Evolutionary conservation across 2,888 invertebrate genomes (phyloP), one percentile per base, ranked within the genome.

Genomic region (Caenorhabditis sulstoni): DNA sequence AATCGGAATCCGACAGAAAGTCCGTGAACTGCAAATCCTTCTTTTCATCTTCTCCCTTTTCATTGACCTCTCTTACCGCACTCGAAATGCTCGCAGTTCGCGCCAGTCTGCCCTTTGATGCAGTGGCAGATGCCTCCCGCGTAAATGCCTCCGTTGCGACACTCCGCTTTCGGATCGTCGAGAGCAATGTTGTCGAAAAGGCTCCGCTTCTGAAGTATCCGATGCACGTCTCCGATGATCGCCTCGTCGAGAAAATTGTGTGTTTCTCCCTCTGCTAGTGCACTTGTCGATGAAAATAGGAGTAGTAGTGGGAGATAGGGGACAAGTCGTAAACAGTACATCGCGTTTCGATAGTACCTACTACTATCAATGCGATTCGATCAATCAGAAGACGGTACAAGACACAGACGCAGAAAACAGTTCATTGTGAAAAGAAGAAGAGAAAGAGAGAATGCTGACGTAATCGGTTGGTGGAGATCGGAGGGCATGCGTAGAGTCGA

Each of bases 1-100:
- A 85, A 88, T 3, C 88, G 85, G 14, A 76, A 73, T 12, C 88
- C 88, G 4, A 86, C 85, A 0, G 87, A 87, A 3, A 84, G 76
- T 0, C 88, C 88, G 47, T 87, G 81, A 14, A 82, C 87, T 87
- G 70, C n/a, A 86, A 81, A 7, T 20, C 22, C n/a, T 29, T 29
- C 29, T 29, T 7, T 5, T 5, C 29, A 7, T 29, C 29, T 29
- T 29, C 29, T 29, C 4, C 3, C 4, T 29, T 29, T n/a, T 5
- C 16, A 58, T 50, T 35, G 3, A 44, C 14, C 1, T 9, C 16
- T 57, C 55, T 16, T 61, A 87, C 86, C 85, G 73, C 88, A 88
- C 12, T 84, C 86, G 55, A 85, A 88, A 68, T 88, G 86, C 39
- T 81, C 70, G 57, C 88, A 88, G 8, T 67, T 67, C 1, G 59